Evolutionary conservation across 2,797 vertebrate genomes (phyloP).

Genomic region (Taenioides sp.): DNA sequence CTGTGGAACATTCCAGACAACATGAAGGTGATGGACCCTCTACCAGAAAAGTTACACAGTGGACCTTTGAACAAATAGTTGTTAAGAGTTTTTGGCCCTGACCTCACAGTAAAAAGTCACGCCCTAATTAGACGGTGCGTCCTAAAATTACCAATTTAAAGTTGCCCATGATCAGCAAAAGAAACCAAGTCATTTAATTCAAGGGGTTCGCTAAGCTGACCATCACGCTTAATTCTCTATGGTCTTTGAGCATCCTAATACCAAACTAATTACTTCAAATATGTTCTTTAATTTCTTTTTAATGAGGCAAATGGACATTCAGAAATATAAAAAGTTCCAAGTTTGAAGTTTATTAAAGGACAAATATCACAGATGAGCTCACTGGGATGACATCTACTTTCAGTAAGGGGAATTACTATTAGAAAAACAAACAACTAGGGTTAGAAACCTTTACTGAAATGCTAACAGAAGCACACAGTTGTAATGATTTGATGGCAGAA

Average conservation of each 20-base stretch:
- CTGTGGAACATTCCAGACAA: no score
- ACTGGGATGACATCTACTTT: no score
- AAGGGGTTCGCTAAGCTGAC: conserved; percentile 8
- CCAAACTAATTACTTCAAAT: conserved; percentile 43
- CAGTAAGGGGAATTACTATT: no score
- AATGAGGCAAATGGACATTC: conserved; percentile 21
- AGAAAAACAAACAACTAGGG: no score
- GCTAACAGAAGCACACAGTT: no score
- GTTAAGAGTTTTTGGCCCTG: not conserved
- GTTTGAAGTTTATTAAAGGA: not conserved
- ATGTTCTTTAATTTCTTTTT: conserved; percentile 15
- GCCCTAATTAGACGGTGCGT: not conserved
- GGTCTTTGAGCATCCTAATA: conserved; percentile 33
- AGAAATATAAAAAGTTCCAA: conserved; percentile 5
- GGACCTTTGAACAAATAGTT: not conserved
- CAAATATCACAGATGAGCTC: no score
- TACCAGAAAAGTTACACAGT: no score
- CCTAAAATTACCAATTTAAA: conserved; percentile 6
- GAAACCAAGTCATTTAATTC: conserved; percentile 13
- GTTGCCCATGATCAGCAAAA: conserved; percentile 20
- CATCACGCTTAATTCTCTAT: conserved; percentile 16
- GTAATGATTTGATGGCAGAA: no score
- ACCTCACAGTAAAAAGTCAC: not conserved
- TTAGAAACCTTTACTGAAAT: no score
- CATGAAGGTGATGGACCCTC: no score